Evolutionary conservation across 2,888 invertebrate species (phyloP).

Genomic region (Scaptodrosophila latifasciaeformis): DNA sequence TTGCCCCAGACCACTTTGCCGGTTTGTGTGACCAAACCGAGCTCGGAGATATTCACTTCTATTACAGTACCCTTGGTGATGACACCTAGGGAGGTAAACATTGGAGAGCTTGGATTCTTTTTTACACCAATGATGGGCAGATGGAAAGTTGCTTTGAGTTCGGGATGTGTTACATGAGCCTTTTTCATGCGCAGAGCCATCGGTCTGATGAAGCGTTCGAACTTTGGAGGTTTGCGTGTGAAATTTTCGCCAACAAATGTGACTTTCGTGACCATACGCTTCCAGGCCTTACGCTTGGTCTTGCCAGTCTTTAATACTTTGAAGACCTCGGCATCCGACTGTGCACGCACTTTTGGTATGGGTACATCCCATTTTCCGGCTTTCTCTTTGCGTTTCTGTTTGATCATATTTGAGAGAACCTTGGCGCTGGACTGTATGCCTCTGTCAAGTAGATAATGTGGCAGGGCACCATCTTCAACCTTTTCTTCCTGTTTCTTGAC

Average conservation of each 20-base stretch:
- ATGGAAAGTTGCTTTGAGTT: slow-evolving; percentile 97
- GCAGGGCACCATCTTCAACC: slow-evolving; percentile 92
- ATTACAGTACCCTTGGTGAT: slow-evolving; percentile 99
- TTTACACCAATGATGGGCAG: slow-evolving; percentile 99
- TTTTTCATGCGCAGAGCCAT: slow-evolving; percentile 98
- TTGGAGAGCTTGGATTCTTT: slow-evolving; percentile 97
- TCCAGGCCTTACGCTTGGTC: slow-evolving; percentile 96
- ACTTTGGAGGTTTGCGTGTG: slow-evolving; percentile 99
- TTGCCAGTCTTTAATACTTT: slow-evolving; percentile 94
- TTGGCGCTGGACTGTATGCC: slow-evolving; percentile 95
- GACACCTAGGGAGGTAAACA: slow-evolving; percentile 97
- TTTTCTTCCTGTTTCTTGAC: slow-evolving; percentile 89
- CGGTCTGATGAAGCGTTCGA: slow-evolving; percentile 97
- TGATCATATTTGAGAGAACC: slow-evolving; percentile 98
- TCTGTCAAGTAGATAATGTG: slow-evolving; percentile 97
- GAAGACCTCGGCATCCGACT: slow-evolving; percentile 97
- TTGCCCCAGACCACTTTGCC: slow-evolving; percentile 99
- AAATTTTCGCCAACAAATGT: slow-evolving; percentile 98
- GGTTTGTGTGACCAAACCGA: slow-evolving; percentile 98
- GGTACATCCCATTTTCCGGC: slow-evolving; percentile 99
- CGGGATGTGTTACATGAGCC: slow-evolving; percentile 99
- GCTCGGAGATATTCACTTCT: slow-evolving; percentile 98
- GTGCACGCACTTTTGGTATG: slow-evolving; percentile 97
- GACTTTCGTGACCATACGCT: slow-evolving; percentile 99
- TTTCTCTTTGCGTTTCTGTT: slow-evolving; percentile 99